Base-by-base conservation (phyloP, 2,797 vertebrate species). In the Spinus pinus region DNA sequence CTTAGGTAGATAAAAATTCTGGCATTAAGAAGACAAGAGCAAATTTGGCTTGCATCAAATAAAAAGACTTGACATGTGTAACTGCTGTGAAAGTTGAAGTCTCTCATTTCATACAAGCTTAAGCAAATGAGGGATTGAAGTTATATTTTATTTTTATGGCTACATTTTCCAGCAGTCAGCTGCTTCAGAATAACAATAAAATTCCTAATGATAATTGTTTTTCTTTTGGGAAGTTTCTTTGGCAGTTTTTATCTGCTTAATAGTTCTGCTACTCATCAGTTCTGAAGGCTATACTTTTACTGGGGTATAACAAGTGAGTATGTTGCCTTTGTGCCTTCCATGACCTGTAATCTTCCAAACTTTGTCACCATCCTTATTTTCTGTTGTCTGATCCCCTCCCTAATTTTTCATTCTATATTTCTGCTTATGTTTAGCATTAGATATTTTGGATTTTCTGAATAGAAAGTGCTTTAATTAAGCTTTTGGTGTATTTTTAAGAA, bases 161-260 rank as follows among this genome's bases (percentile, higher is more conserved):
- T 66, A 70, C 71, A 64, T 95, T 96, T 97, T 94, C 83, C 20
- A 16, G 41, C 79, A 96, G 74, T 97, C 95, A 97, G 93, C 90
- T 97, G 89, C 80, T 98, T 96, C 91, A 94, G 85, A 96, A 81
- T 94, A 95, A 93, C 54, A 95, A 95, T 97, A 97, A 97, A 97
- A 98, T 90, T 95, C 69, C 86, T 97, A 88, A 91, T 91, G 91
- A 69, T 51, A 35, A 79, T 93, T 96, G 70, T 67, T 95, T 61
- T 86, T 93, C 80, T 91, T 97, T 94, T 81, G 58, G 28, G 70
- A 96, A 93, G 58, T 88, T 97, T 94, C 78, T 97, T 60, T 61
- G 61, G 33, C 61, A 92, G 39, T 58, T 97, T 96, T 93, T 88
- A 64, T 95, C 91, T 75, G 28, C 53, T 93, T 90, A 84, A 74